phyloP scores from a whole-genome alignment of 2,797 vertebrate genomes.

The Aselliscus stoliczkanus region DNA sequence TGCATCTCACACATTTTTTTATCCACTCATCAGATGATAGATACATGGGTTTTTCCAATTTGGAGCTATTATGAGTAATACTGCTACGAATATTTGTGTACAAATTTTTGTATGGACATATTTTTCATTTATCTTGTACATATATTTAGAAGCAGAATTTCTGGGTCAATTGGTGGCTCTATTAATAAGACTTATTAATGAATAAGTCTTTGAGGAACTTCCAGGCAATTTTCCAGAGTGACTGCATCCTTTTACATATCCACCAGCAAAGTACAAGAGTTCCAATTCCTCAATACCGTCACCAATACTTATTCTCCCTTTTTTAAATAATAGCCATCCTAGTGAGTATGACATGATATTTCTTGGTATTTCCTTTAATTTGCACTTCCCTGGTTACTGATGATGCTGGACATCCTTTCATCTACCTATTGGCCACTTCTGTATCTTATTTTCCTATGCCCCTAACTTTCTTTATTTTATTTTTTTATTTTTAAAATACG shows the following conservation, averaged over 20 bases:
- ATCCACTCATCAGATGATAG: background rate
- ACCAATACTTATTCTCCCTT: background rate
- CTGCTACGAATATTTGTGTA: background rate
- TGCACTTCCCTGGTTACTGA: background rate
- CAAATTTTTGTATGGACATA: background rate
- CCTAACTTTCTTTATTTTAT: no score
- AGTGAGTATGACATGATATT: background rate
- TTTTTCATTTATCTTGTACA: background rate
- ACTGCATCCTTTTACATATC: background rate
- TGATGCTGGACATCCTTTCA: background rate
- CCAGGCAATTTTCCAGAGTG: background rate
- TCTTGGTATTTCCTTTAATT: background rate
- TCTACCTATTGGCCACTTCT: background rate
- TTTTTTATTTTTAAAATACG: no score
- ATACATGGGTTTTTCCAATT: background rate
- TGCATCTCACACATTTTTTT: no score
- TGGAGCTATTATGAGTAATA: background rate
- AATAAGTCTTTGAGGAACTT: background rate
- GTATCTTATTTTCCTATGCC: background rate
- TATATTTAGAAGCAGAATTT: background rate
- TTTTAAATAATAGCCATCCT: background rate
- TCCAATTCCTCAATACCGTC: background rate
- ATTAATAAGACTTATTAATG: conserved; percentile 1
- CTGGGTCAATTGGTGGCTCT: background rate
- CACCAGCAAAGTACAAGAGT: background rate